Evolutionary conservation across 37 sponge, comb jelly and placozoan species (phyloP).

Genomic region (Theonella swinhoei): DNA sequence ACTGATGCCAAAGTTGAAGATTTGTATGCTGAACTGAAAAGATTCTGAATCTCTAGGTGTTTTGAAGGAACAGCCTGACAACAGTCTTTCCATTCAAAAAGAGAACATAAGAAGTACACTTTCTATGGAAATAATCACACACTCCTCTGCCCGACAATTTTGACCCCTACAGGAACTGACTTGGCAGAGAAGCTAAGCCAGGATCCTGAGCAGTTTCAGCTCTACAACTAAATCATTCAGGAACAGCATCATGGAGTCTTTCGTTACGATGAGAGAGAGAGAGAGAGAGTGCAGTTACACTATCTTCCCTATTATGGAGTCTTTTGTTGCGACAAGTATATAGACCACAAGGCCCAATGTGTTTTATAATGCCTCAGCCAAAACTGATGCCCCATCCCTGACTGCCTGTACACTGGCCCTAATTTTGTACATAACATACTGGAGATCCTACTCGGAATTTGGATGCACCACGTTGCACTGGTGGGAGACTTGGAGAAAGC

Average conservation of each 20-base stretch:
- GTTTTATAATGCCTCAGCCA: no score
- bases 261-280: no score
- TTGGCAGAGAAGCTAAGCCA: conserved; percentile 8
- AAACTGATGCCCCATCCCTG: no score
- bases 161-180: neutral
- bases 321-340: no score
- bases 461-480: conserved; percentile 11
- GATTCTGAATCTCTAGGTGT: conserved; percentile 33
- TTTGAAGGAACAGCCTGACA: neutral
- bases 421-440: conserved; percentile 35
- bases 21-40: neutral
- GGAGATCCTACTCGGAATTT: conserved; percentile 28
- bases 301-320: no score
- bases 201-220: neutral
- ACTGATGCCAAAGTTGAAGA: neutral
- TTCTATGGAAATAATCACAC: conserved; percentile 13
- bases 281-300: no score
- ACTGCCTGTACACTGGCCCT: conserved; percentile 28
- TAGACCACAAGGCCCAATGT: no score
- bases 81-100: neutral
- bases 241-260: no score
- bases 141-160: conserved; percentile 18
- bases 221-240: conserved; percentile 11
- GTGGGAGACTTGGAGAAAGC: conserved; percentile 55
- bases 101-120: conserved; percentile 1